Evolutionary conservation across 1,140 invertebrate genomes (phyloP).

Genomic region (Pogonognathellus flavescens): DNA sequence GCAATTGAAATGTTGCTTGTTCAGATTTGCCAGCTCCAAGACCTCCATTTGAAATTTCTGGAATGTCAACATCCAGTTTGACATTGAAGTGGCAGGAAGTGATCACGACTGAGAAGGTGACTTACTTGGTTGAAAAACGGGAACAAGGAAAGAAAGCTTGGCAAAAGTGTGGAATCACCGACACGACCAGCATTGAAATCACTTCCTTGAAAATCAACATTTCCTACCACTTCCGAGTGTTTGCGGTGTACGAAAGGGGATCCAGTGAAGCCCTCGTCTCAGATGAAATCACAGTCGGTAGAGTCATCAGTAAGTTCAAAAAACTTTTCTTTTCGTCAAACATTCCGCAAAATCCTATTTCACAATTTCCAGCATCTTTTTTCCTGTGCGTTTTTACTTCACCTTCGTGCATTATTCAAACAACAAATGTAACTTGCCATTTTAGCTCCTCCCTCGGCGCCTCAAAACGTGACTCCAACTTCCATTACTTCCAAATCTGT

Average conservation of each 20-base stretch:
- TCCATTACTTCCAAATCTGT: slow-evolving; percentile 88
- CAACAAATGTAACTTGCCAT: slow-evolving; percentile 67
- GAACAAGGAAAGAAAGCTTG: slow-evolving; percentile 82
- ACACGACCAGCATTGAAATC: slow-evolving; percentile 71
- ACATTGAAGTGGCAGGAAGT: slow-evolving; percentile 88
- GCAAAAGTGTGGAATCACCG: slow-evolving; percentile 73
- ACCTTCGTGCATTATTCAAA: too few species aligned
- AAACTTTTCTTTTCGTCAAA: too few species aligned
- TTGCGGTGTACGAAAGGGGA: slow-evolving; percentile 86
- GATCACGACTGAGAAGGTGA: slow-evolving; percentile 69
- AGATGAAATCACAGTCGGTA: background rate
- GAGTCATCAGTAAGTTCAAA: background rate
- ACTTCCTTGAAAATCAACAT: slow-evolving; percentile 78
- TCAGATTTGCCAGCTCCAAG: slow-evolving; percentile 74
- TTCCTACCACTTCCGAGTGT: slow-evolving; percentile 87
- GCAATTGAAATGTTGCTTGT: too few species aligned
- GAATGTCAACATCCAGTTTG: slow-evolving; percentile 84
- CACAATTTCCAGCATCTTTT: too few species aligned
- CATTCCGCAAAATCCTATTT: too few species aligned
- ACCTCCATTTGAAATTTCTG: slow-evolving; percentile 83
- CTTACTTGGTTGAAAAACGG: slow-evolving; percentile 85
- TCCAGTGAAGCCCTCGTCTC: slow-evolving; percentile 72
- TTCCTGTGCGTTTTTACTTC: too few species aligned
- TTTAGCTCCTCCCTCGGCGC: slow-evolving; percentile 86
- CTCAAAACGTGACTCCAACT: slow-evolving; percentile 79